A percentile compares a stretch with the other conserved stretches of the same genome.
Evolutionary conservation across 2,888 invertebrate species (phyloP).

Genomic region (Formica aserva): DNA sequence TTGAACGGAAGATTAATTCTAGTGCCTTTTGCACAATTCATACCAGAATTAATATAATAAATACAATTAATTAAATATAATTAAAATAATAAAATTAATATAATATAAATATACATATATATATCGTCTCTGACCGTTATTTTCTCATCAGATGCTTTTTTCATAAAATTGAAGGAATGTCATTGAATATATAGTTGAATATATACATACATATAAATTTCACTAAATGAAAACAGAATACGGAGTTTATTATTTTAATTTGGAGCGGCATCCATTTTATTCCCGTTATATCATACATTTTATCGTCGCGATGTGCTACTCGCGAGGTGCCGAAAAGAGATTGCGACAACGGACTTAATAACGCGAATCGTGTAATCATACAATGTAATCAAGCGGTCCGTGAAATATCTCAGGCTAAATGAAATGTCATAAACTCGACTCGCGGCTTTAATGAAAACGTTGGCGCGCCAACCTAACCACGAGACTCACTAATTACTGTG

Average conservation of each 20-base stretch:
- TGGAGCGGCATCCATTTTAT: neutral
- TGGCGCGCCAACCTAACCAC: conserved; percentile 20
- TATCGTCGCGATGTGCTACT: neutral
- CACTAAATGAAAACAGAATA: neutral
- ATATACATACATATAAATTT: neutral
- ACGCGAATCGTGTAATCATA: conserved; percentile 49
- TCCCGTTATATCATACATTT: neutral
- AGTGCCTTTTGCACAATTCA: neutral
- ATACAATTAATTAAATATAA: neutral
- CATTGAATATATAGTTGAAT: no score
- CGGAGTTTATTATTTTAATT: neutral
- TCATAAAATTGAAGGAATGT: no score
- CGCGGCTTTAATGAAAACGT: conserved; percentile 61
- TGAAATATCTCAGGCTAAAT: conserved; percentile 57
- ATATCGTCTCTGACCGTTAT: neutral
- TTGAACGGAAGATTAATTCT: neutral
- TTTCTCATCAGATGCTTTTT: neutral
- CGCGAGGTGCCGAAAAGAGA: conserved; percentile 27
- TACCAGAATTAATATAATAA: neutral
- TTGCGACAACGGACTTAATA: conserved; percentile 31
- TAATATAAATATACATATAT: neutral
- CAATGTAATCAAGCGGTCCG: conserved; percentile 40
- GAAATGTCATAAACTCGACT: conserved; percentile 44
- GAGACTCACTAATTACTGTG: conserved; percentile 62
- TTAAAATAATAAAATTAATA: neutral